Percentiles rank a stretch among this genome's conserved stretches.
These are phyloP conservation scores for Metalampra italica DNA, from an alignment of 2,888 invertebrate species.

Conservation along the genomic window DNA sequence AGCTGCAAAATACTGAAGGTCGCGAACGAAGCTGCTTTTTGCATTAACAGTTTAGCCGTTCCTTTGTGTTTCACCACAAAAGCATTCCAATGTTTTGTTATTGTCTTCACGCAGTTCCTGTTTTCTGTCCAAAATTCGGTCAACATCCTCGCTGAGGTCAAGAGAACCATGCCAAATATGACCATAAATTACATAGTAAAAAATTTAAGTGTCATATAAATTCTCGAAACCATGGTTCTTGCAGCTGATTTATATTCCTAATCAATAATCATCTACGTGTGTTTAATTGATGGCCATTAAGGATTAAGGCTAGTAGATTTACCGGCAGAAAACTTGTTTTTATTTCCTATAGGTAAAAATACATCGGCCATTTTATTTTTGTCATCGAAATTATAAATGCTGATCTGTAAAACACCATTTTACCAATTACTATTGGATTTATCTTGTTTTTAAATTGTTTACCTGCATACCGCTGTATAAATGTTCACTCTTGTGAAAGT, in stretches of 20 bases:
- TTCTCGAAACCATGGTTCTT: background rate
- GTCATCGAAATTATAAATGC: too few relatives aligned
- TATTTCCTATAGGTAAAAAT: too few relatives aligned
- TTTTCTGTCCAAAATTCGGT: background rate
- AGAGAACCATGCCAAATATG: background rate
- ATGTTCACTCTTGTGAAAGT: too few relatives aligned
- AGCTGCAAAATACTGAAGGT: background rate
- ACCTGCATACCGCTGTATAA: too few relatives aligned
- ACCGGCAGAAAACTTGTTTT: background rate
- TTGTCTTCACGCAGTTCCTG: background rate
- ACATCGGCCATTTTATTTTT: too few relatives aligned
- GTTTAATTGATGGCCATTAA: background rate
- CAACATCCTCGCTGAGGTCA: background rate
- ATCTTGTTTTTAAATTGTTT: too few relatives aligned
- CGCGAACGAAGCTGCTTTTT: background rate
- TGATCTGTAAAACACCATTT: too few relatives aligned
- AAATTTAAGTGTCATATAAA: background rate
- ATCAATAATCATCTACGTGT: background rate
- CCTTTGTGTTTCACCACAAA: slow-evolving; percentile 1
- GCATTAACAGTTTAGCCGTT: slow-evolving; percentile 1
- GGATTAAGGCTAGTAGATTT: background rate
- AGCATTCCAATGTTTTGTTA: background rate
- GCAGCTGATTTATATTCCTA: background rate
- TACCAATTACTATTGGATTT: too few relatives aligned
- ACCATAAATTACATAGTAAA: background rate